A percentile compares a stretch with the other conserved stretches of the same genome.
These are phyloP conservation scores for Chelonia mydas DNA, from an alignment of 2,797 vertebrate species.

Conservation along the genomic window DNA sequence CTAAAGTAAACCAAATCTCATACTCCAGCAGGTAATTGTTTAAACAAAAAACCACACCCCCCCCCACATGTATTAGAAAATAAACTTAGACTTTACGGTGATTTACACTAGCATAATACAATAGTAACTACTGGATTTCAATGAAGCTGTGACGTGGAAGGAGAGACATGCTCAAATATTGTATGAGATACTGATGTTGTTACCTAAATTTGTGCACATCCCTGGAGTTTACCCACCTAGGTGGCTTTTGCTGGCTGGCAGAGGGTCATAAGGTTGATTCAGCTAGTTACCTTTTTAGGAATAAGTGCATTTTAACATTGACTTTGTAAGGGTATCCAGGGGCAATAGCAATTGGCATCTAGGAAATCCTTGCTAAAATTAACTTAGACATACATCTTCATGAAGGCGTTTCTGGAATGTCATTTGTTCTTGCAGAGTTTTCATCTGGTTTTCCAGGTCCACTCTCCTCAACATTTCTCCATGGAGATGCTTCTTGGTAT, in stretches of 20 bases:
- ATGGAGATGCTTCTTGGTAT: slow-evolving; percentile 83
- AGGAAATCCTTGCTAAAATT: slow-evolving; percentile 6
- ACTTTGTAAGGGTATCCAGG: slow-evolving; percentile 18
- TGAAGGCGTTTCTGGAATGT: slow-evolving; percentile 84
- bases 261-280: slow-evolving; percentile 4
- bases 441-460: slow-evolving; percentile 86
- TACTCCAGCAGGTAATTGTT: neutral
- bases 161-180: neutral
- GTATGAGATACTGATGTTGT: neutral
- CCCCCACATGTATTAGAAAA: neutral
- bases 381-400: slow-evolving; percentile 81
- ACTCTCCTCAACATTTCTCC: slow-evolving; percentile 84
- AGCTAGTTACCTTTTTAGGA: slow-evolving; percentile 48
- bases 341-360: neutral
- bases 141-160: neutral
- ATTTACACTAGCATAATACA: neutral
- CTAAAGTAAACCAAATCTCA: neutral
- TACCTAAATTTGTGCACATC: neutral
- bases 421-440: slow-evolving; percentile 87
- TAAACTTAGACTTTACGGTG: neutral
- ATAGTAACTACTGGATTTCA: neutral
- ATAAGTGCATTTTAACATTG: slow-evolving; percentile 28
- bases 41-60: too few species aligned
- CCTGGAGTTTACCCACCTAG: neutral
- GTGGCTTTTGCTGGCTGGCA: neutral